Conservation (phyloP, 2,113 vertebrate genomes). For the Nothoprocta pentlandii region DNA sequence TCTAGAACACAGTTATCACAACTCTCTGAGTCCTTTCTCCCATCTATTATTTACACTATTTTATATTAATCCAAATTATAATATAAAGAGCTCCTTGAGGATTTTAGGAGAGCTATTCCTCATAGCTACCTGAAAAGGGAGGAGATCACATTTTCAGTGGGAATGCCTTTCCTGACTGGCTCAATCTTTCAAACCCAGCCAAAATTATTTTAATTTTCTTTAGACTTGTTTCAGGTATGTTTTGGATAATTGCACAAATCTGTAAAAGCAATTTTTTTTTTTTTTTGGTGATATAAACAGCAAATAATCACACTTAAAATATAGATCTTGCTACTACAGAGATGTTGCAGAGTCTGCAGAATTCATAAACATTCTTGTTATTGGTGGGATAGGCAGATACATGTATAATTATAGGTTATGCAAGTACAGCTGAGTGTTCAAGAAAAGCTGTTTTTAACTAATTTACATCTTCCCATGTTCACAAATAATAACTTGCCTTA, state of each 20-base stretch:
- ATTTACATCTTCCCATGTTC: not conserved
- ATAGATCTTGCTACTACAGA: not conserved
- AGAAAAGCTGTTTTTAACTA: not conserved
- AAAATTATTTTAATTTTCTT: not conserved
- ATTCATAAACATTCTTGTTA: not conserved
- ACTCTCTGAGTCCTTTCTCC: not conserved
- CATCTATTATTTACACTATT: not conserved
- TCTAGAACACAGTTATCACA: not conserved
- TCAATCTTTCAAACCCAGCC: not conserved
- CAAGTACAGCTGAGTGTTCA: not conserved
- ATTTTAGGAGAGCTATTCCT: not conserved
- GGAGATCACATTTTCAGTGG: not conserved
- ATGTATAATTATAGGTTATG: not conserved
- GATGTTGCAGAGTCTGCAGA: not conserved
- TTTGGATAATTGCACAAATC: not conserved
- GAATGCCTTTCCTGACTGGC: not conserved
- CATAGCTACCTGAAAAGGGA: not conserved
- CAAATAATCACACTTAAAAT: not conserved
- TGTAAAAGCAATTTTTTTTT: not conserved
- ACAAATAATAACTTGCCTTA: not conserved
- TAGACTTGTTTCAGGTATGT: not conserved
- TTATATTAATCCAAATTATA: not conserved
- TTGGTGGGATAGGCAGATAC: not conserved
- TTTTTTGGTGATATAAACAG: not conserved
- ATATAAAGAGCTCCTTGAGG: not conserved